A percentile compares a stretch with the other conserved stretches of the same genome.
These are phyloP conservation scores for Theristicus caerulescens DNA, from an alignment of 2,113 vertebrate species.

Conservation along the genomic window DNA sequence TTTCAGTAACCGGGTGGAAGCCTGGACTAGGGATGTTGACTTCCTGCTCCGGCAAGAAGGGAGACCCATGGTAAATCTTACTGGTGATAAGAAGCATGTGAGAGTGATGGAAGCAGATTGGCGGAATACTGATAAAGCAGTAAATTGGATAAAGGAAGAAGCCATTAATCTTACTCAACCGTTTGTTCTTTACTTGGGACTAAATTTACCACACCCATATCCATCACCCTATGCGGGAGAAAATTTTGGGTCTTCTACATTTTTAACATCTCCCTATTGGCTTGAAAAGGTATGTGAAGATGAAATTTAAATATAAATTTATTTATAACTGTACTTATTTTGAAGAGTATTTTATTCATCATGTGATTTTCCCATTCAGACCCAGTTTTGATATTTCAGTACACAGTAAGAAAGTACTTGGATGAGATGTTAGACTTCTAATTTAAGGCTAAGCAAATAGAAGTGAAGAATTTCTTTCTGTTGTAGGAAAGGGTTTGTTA, in stretches of 20 bases:
- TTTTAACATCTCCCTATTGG: constrained; percentile 92
- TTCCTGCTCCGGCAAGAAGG: constrained; percentile 92
- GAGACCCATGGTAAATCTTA: constrained; percentile 83
- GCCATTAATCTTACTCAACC: constrained; percentile 76
- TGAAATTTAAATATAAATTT: not conserved
- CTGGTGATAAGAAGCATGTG: constrained; percentile 74
- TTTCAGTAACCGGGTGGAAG: constrained; percentile 93
- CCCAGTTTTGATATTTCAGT: not conserved
- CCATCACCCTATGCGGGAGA: constrained; percentile 85
- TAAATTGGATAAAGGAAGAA: constrained; percentile 83
- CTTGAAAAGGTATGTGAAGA: constrained; percentile 82
- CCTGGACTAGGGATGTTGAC: constrained; percentile 91
- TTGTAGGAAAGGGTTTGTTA: not conserved
- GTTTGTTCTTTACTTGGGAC: constrained; percentile 90
- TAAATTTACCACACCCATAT: constrained; percentile 95
- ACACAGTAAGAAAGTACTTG: not conserved
- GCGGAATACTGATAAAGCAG: constrained; percentile 80
- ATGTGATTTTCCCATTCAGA: not conserved
- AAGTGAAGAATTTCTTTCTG: not conserved
- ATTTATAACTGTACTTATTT: not conserved
- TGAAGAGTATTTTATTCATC: not conserved
- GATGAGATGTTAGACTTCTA: not conserved
- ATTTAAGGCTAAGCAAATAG: not conserved
- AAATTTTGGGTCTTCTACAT: constrained; percentile 91
- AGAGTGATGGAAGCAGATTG: constrained; percentile 88